Base-by-base conservation (phyloP, 2,797 vertebrate species). In the Anas acuta region DNA sequence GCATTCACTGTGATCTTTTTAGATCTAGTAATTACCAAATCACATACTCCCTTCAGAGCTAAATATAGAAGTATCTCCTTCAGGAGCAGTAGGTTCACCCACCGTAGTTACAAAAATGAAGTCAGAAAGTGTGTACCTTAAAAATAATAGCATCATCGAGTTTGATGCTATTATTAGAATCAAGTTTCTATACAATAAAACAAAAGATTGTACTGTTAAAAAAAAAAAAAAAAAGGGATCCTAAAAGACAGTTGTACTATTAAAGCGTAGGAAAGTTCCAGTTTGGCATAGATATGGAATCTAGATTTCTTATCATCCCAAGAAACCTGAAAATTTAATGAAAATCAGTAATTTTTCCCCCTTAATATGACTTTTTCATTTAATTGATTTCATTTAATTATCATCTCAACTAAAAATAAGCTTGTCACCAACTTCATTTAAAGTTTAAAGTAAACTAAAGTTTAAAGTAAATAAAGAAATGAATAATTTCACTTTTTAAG, bases 1-100 rank as follows among this genome's bases (percentile, higher is more conserved):
- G 84, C 49, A 83, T 88, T 93, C 80, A 90, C 60, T 56, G 74
- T 91, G 92, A 74, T 96, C 89, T 89, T 97, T 97, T 95, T 32
- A 74, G 75, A 96, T 91, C 62, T 77, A 83, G 78, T 95, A 95
- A 89, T 57, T 93, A 95, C 60, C 62, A 74, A 69, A 35, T 87
- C 74, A 74, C 54, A 71, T 13, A 66, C 58, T 89, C 87, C 74
- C 73, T 61, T n/a, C 20, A 84, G 43, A 95, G 47, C 32, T 54
- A 53, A 92, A 69, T 25, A 17, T 8, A 53, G n/a, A 71, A 8
- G 0, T 5, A 32, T 13, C 71, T 49, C 71, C 66, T 73, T 47
- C 47, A 90, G 70, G 78, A 56, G 11, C 13, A 9, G n/a, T 65
- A 1, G 0, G 32, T 77, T 69, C 45, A 54, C 64, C 67, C 25